Conservation (phyloP, 2,888 invertebrate genomes). For the Metellina segmentata region DNA sequence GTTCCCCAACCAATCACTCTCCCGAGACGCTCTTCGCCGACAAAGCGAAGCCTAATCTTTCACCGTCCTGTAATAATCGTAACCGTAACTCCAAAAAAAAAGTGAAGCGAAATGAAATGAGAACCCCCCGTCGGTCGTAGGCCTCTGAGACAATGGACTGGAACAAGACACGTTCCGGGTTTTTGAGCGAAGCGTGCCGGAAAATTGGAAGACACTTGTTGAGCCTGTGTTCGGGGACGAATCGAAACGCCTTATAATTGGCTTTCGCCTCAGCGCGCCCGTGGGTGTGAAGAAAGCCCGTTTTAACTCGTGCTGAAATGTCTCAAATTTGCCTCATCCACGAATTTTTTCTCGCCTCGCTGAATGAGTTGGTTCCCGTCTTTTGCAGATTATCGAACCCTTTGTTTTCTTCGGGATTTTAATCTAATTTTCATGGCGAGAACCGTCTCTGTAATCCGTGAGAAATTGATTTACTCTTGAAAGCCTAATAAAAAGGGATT, state of each 20-base stretch:
- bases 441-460: not conserved
- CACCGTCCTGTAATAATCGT: conserved; percentile 71
- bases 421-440: not conserved
- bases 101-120: conserved; percentile 58
- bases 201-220: conserved; percentile 74
- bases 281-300: conserved; percentile 33
- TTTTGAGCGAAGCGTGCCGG: conserved; percentile 53
- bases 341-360: conserved; percentile 29
- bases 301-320: not conserved
- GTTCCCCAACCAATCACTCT: not conserved
- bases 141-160: conserved; percentile 71
- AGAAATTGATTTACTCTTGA: conserved; percentile 14
- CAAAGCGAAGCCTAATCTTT: conserved; percentile 50
- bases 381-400: not conserved
- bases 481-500: not conserved
- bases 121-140: conserved; percentile 62
- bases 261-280: conserved; percentile 17
- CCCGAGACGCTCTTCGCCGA: conserved; percentile 50
- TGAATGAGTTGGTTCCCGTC: not conserved
- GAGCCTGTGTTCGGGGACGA: conserved; percentile 45
- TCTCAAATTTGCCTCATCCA: not conserved
- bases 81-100: conserved; percentile 67
- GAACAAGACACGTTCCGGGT: conserved; percentile 67
- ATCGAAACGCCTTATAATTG: conserved; percentile 63
- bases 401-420: not conserved